A percentile compares a stretch with the other conserved stretches of the same genome.
Evolutionary conservation across 2,113 vertebrate species (phyloP).

Genomic region (Mungos mungo): DNA sequence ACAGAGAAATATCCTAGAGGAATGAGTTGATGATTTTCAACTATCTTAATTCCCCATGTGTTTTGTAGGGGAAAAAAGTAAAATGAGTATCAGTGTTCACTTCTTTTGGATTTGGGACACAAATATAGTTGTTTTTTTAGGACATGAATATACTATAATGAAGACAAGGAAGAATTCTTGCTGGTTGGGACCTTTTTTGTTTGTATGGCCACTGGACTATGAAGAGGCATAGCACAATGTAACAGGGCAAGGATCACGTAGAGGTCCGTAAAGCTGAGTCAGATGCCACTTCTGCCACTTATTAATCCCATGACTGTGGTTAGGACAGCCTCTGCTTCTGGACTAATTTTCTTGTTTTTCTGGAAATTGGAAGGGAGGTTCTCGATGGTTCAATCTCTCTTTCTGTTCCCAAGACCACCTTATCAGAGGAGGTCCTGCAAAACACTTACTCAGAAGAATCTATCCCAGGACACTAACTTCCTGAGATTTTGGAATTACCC

Average conservation of each 20-base stretch:
- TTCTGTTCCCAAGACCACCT: background rate
- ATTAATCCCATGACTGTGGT: background rate
- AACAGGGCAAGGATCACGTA: background rate
- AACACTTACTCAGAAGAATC: background rate
- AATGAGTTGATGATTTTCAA: constrained; percentile 67
- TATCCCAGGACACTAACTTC: background rate
- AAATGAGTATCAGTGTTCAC: background rate
- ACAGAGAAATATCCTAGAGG: constrained; percentile 70
- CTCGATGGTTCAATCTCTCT: background rate
- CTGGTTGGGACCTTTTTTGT: background rate
- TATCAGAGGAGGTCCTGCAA: background rate
- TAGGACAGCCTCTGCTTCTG: background rate
- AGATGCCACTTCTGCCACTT: background rate
- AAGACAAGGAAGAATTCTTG: background rate
- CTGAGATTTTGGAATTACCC: background rate
- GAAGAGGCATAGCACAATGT: background rate
- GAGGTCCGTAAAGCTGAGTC: background rate
- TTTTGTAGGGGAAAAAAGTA: constrained; percentile 22
- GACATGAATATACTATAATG: background rate
- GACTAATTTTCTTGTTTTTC: background rate
- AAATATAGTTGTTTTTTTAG: background rate
- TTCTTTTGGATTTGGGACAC: background rate
- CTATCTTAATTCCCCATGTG: background rate
- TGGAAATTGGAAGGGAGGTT: background rate
- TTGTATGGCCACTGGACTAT: background rate